A percentile compares a stretch with the other conserved stretches of the same genome.
These are phyloP conservation scores for Drosophila pseudoananassae DNA, from an alignment of 1,140 invertebrate species.

Conservation along the genomic window DNA sequence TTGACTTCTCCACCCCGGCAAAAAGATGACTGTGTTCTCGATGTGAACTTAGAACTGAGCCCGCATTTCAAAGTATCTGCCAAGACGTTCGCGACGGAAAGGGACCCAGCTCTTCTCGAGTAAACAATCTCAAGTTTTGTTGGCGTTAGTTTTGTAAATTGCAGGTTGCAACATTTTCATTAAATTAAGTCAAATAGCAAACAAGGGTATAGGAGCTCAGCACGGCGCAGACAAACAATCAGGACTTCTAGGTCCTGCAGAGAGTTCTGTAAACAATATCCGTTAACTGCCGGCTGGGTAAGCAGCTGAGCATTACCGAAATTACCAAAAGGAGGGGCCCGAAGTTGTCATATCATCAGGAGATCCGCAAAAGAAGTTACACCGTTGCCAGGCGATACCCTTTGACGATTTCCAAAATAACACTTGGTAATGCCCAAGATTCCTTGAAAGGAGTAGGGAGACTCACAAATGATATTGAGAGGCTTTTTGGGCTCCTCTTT, in stretches of 20 bases:
- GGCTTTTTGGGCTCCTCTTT: no score
- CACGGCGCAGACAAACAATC: conserved; percentile 57
- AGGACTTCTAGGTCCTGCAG: conserved; percentile 30
- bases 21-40: conserved; percentile 42
- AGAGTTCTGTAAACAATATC: conserved; percentile 56
- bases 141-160: conserved; percentile 75
- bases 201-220: conserved; percentile 40
- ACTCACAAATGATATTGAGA: neutral
- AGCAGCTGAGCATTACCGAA: conserved; percentile 52
- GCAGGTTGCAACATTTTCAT: conserved; percentile 82
- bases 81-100: conserved; percentile 19
- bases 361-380: conserved; percentile 18
- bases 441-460: neutral
- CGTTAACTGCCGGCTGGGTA: conserved; percentile 36
- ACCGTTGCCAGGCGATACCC: conserved; percentile 30
- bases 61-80: conserved; percentile 51
- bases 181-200: conserved; percentile 80
- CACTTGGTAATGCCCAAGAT: conserved; percentile 17
- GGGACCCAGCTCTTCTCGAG: conserved; percentile 16
- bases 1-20: conserved; percentile 52
- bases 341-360: conserved; percentile 17
- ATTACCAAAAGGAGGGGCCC: conserved; percentile 20
- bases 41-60: conserved; percentile 69
- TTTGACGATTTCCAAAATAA: conserved; percentile 27
- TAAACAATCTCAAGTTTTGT: conserved; percentile 75